Evolutionary conservation across 2,888 invertebrate genomes (phyloP), one percentile per base, ranked within the genome.

Genomic region (Cryptus viduatorius): DNA sequence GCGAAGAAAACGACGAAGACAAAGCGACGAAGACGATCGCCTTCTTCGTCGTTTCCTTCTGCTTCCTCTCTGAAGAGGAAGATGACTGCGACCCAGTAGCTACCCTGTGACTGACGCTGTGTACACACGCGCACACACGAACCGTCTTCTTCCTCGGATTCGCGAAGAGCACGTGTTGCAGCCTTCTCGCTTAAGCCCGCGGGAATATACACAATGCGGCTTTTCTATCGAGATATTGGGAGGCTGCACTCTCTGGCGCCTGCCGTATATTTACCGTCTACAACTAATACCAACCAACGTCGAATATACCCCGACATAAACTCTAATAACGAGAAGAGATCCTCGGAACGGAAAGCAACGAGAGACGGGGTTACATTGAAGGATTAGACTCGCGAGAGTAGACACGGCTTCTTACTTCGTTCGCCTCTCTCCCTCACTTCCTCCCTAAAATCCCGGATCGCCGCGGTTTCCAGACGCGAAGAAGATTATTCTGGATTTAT

Each of bases 201-300:
- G 75, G 79, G 82, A 82, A 71, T 82, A 82, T 79, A 79, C 82
- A 82, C 82, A 82, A 82, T 79, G 84, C 82, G 56, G 75, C 65
- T 82, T 79, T 44, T 61, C 78, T 71, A 84, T 84, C 82, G 65
- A 48, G 78, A 82, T 79, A 65, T 44, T 16, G 61, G 61, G 50
- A 65, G 42, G 37, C 44, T 16, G 53, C 56, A 64, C 46, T 79
- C 61, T 73, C 50, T 65, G 83, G 80, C 81, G 81, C 84, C 81
- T 29, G 73, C 53, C 80, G 50, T 59, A 10, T 16, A 73, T 56
- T 10, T 14, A 31, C 31, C 4, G 31, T 31, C 61, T 61, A 5
- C 44, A 42, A 44, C 19, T n/a, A 44, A n/a, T 46, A 76, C 5
- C 16, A 4, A 61, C 59, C n/a, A 10, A 64, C 44, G 19, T 59